Conservation (phyloP, 2,113 vertebrate genomes). For the Lepisosteus oculatus region DNA sequence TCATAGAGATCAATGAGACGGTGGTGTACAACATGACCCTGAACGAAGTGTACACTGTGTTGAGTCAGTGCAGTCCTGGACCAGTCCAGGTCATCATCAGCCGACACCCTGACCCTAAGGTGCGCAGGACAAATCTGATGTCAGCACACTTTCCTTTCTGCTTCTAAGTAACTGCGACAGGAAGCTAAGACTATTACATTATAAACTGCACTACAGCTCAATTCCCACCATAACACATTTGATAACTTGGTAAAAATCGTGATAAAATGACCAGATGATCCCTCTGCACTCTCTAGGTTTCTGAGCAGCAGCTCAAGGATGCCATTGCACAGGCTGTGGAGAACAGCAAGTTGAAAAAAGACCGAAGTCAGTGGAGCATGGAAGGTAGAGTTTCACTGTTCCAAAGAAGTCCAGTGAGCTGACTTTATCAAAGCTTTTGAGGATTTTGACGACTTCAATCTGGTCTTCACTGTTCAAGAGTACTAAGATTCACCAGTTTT, state of each 20-base stretch:
- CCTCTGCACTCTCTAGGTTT: slow-evolving; percentile 66
- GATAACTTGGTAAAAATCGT: too few relatives aligned
- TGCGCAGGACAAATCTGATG: slow-evolving; percentile 38
- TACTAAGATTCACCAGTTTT: not conserved
- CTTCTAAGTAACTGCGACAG: not conserved
- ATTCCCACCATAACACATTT: too few relatives aligned
- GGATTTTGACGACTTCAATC: too few relatives aligned
- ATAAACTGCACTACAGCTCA: too few relatives aligned
- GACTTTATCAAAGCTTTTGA: too few relatives aligned
- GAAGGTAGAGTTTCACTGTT: slow-evolving; percentile 68
- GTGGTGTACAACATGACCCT: slow-evolving; percentile 80
- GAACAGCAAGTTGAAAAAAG: slow-evolving; percentile 70
- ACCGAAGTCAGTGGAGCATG: slow-evolving; percentile 73
- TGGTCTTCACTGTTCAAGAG: not conserved
- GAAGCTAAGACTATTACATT: too few relatives aligned
- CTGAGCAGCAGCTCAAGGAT: slow-evolving; percentile 84
- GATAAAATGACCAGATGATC: not conserved
- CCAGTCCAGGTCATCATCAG: slow-evolving; percentile 82
- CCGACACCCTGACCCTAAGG: slow-evolving; percentile 88
- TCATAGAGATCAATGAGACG: slow-evolving; percentile 82
- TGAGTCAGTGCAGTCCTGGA: slow-evolving; percentile 83
- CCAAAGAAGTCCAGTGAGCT: not conserved
- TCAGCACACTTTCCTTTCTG: not conserved
- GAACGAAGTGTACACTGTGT: slow-evolving; percentile 79
- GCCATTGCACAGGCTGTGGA: slow-evolving; percentile 81